Evolutionary conservation across 2,888 invertebrate genomes (phyloP).

Genomic region (Nomada goodeniana): DNA sequence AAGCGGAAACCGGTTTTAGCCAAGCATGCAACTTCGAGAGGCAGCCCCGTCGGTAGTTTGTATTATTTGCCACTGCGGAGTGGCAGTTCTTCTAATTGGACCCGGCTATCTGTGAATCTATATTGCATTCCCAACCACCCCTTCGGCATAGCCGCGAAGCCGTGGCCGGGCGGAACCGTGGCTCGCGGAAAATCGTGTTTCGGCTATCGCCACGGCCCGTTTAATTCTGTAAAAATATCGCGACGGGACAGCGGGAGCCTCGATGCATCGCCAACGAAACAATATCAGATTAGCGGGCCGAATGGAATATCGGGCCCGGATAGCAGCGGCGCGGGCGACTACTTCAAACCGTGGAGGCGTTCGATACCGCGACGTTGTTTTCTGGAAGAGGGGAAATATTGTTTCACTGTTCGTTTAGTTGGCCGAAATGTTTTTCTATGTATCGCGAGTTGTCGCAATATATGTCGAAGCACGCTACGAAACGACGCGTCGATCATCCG

Average conservation of each 20-base stretch:
- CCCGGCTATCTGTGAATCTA: constrained; percentile 76
- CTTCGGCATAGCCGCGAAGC: constrained; percentile 51
- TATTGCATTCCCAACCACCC: constrained; percentile 69
- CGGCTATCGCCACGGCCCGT: constrained; percentile 64
- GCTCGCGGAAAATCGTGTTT: constrained; percentile 59
- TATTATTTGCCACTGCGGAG: constrained; percentile 66
- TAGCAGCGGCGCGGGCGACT: constrained; percentile 3
- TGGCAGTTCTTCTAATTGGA: constrained; percentile 78
- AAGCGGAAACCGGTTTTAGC: constrained; percentile 61
- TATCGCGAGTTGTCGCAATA: background rate
- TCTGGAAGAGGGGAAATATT: constrained; percentile 20
- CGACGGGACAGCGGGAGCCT: constrained; percentile 32
- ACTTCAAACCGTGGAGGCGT: constrained; percentile 17
- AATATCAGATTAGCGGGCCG: constrained; percentile 69
- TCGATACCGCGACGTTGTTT: constrained; percentile 7
- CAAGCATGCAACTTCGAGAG: constrained; percentile 59
- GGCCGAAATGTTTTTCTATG: background rate
- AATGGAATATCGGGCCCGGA: constrained; percentile 58
- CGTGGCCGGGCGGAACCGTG: constrained; percentile 38
- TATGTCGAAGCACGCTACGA: background rate
- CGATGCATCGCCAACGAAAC: constrained; percentile 54
- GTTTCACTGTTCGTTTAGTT: background rate
- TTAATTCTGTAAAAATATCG: constrained; percentile 71
- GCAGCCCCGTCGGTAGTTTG: constrained; percentile 58
- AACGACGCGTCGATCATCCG: too few species aligned